Base-by-base conservation (phyloP, 1,140 invertebrate species). In the Euborellia annulipes region DNA sequence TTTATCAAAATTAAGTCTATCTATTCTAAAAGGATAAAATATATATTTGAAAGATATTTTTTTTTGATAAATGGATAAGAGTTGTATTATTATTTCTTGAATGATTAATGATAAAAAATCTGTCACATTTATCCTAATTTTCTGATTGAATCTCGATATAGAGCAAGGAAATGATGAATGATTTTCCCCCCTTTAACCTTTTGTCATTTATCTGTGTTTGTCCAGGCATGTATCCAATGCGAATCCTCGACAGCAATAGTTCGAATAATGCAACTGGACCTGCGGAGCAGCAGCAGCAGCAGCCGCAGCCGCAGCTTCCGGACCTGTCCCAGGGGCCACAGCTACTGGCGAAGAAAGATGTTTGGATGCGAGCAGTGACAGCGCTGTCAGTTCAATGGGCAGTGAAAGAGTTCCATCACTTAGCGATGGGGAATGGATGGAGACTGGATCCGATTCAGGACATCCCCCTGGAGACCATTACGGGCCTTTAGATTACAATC, bases 361-460 rank as follows among this genome's bases (percentile, higher is more conserved):
- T 27, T 68, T 82, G 57, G 84, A 87, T 56, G 81, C 82, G 0
- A 85, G 82, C 18, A 80, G 76, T 55, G 86, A 90, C 62, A 88
- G 84, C 59, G 85, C 85, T 4, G 85, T 89, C 23, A 88, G 85
- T 49, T 89, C 85, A 2, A 88, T 91, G 85, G 85, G 85, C 6
- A 88, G 85, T 4, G 85, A 89, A 56, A 68, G 85, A n/a, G 84
- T 87, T 14, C 82, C 84, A 1, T 87, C 84, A 0, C 65, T 87
- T 1, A 86, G 83, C 8, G 85, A 89, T 58, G 83, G 81, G 14
- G 86, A 89, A 54, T 89, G 85, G 85, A 84, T 85, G 61, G 86
- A 89, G 56, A 75, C 73, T 23, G 84, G 83, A 14, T 85, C 80
- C 27, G 85, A 90, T 58, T 85, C 84, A 2, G 81, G 79, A 32